phyloP scores from a whole-genome alignment of 2,888 invertebrate genomes.

The Crocallis elinguaria region DNA sequence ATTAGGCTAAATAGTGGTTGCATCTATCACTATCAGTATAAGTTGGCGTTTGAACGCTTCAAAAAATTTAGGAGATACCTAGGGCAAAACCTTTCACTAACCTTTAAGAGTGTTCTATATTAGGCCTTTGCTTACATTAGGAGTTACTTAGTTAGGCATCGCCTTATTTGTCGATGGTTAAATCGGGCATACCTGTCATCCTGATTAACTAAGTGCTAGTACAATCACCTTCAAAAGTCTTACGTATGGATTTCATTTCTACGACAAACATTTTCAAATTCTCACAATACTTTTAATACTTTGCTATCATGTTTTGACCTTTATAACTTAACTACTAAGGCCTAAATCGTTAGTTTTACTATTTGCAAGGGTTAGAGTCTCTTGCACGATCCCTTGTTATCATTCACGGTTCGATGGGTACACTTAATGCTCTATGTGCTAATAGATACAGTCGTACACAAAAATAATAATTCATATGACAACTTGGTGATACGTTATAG shows the following conservation, averaged over 20 bases:
- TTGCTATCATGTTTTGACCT: neutral
- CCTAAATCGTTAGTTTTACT: neutral
- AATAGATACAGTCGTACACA: conserved; percentile 34
- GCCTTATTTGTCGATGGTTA: no score
- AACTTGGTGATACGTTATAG: no score
- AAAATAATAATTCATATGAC: conserved; percentile 23
- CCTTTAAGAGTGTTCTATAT: no score
- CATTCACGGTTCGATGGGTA: conserved; percentile 55
- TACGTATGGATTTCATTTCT: neutral
- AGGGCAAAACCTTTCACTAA: no score
- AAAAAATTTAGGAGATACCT: no score
- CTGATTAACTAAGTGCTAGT: neutral
- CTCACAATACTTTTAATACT: neutral
- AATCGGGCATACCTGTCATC: no score
- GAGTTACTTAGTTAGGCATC: no score
- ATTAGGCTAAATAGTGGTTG: no score
- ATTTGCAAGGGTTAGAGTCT: conserved; percentile 33
- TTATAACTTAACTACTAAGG: conserved; percentile 8
- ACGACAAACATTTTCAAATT: neutral
- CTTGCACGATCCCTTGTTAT: conserved; percentile 51
- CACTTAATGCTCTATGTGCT: conserved; percentile 42
- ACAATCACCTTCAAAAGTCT: neutral
- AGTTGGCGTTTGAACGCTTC: no score
- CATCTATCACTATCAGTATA: no score
- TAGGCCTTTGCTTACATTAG: no score